Evolutionary conservation across 1,140 invertebrate genomes (phyloP), one percentile per base, ranked within the genome.

Genomic region (Drosophila pachea): DNA sequence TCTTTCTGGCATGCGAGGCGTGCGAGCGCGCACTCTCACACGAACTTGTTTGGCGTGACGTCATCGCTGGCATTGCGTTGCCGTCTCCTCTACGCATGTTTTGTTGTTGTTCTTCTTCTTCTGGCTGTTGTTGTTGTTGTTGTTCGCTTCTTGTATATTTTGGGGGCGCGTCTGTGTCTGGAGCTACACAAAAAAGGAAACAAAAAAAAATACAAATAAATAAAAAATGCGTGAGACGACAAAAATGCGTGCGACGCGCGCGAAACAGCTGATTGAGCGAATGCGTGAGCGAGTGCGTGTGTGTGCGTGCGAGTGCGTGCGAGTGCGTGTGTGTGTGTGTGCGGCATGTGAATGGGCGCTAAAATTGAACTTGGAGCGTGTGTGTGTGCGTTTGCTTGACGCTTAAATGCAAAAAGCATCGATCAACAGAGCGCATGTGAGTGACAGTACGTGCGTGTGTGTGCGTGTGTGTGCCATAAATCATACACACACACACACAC

Each of bases 1-100:
- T n/a, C n/a, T 50, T 32, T 29, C 31, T 50, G 12, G n/a, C 40
- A 9, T 59, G 50, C 73, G 40, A 65, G 53, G 54, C 54, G 38
- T 59, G 45, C 53, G 48, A 50, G 9, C 43, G 31, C 36, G 14
- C 33, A 5, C 48, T 38, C 59, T 11, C 50, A 38, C 43, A 22
- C 22, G 22, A 81, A 81, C 77, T 82, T 68, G 77, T 82, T 81
- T 75, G 59, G 32, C 22, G 73, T 79, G 77, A 79, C 77, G 77
- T 79, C 77, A 79, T 59, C 40, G 31, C 29, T 43, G 63, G 45
- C 63, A 60, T 69, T 79, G 73, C 77, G 69, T 76, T 58, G 68
- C 63, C 69, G 77, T n/a, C n/a, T n/a, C 56, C 63, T 73, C 64
- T 77, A 76, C 76, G 76, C 76, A 78, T 59, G 45, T 69, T 71